Base-by-base conservation (phyloP, 64 coral and sea anemone genomes). In the Cladopsammia gracilis region DNA sequence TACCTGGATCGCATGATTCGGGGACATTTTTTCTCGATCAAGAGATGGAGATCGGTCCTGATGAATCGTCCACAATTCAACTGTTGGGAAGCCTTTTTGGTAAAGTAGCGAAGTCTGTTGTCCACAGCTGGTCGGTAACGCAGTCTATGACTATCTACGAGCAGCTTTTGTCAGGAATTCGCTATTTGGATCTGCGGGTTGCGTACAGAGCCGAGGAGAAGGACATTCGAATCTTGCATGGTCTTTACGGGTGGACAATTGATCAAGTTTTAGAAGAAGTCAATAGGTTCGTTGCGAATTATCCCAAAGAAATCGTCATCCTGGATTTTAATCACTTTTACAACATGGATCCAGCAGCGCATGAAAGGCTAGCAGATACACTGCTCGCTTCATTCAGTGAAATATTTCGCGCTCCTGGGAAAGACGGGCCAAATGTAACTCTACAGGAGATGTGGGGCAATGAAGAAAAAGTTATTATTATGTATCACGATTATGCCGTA, bases 1-100 rank as follows among this genome's bases (percentile, higher is more conserved):
- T 99, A 22, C 98, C 98, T 10, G 98, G 98, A 10, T 99, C 98
- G n/a, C 98, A 99, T 65, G 94, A 99, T 62, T 99, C 98, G 13
- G 91, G 77, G 13, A 77, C 98, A 9, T 99, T 96, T 96, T 99
- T 69, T 45, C 84, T 99, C 26, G 89, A 99, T 96, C 89, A 96
- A 70, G 77, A 78, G 13, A 74, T 91, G 58, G 98, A 99, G 78
- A 52, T 99, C 20, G 98, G 82, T 12, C 98, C 98, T 13, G 94
- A 96, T 54, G 83, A 96, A 76, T 86, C 98, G 3, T n/a, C 85
- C 5, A 73, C 80, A 15, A 94, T 99, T 73, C 94, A 96, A 42
- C 91, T 79, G 58, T 58, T 99, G 19, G 90, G 60, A 62, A 90
- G 79, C 52, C 62, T 93, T 7, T 96, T 96, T 79, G 98, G 98